These are phyloP conservation scores for Cosmorhoe ocellata DNA, from an alignment of 2,888 invertebrate species.

Conservation along the genomic window DNA sequence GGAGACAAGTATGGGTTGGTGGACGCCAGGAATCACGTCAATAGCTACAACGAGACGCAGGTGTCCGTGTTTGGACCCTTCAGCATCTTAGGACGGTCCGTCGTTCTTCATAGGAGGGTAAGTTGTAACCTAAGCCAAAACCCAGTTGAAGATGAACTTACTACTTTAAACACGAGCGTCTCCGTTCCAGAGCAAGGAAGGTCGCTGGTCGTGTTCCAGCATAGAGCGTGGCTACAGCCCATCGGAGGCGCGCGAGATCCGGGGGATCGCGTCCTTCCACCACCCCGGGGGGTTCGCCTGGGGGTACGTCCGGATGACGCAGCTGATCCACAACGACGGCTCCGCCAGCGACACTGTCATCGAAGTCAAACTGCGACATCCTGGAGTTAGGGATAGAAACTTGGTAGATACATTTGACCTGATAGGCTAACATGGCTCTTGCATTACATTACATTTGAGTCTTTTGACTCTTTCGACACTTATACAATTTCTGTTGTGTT, in stretches of 20 bases:
- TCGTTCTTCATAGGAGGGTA: constrained; percentile 90
- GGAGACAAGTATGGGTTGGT: constrained; percentile 93
- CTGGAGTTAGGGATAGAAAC: constrained; percentile 92
- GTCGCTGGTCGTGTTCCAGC: constrained; percentile 92
- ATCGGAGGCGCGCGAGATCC: constrained; percentile 91
- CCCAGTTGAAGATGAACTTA: too few relatives aligned
- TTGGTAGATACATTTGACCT: constrained; percentile 83
- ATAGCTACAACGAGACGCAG: constrained; percentile 89
- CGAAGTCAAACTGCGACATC: constrained; percentile 94
- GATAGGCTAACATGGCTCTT: too few relatives aligned
- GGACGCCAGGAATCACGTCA: constrained; percentile 82
- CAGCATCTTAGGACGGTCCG: constrained; percentile 92
- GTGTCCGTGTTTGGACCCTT: constrained; percentile 91
- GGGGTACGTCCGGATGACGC: constrained; percentile 94
- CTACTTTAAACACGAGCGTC: too few relatives aligned
- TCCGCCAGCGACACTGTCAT: constrained; percentile 94
- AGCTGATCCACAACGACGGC: constrained; percentile 93
- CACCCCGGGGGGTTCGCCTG: constrained; percentile 92
- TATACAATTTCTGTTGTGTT: too few relatives aligned
- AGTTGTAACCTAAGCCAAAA: background rate
- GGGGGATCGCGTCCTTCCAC: constrained; percentile 95
- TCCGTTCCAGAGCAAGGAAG: constrained; percentile 64
- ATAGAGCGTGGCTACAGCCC: constrained; percentile 94
- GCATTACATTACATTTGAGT: too few relatives aligned
- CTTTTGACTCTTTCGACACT: too few relatives aligned